phyloP scores from a whole-genome alignment of 2,888 invertebrate genomes.

The Xestia xanthographa region DNA sequence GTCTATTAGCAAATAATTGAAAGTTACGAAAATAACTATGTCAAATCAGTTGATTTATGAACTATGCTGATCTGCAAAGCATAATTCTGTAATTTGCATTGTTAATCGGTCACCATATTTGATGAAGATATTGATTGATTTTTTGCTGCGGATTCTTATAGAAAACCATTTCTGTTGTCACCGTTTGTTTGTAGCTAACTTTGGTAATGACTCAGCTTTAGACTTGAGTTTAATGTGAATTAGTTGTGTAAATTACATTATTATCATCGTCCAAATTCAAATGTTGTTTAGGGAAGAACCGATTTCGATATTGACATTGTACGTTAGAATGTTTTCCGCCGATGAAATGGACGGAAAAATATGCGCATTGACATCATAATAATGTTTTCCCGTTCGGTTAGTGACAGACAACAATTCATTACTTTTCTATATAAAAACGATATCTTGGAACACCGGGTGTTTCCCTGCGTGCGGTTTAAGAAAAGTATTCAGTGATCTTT shows the following conservation, averaged over 20 bases:
- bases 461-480: constrained; percentile 28
- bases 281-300: constrained; percentile 40
- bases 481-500: constrained; percentile 34
- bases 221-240: constrained; percentile 19
- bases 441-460: constrained; percentile 14
- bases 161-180: neutral
- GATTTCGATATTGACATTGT: constrained; percentile 34
- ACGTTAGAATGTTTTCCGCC: constrained; percentile 37
- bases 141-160: neutral
- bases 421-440: constrained; percentile 43
- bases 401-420: constrained; percentile 18
- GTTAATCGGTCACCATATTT: constrained; percentile 14
- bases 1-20: constrained; percentile 82
- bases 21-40: constrained; percentile 80
- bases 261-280: constrained; percentile 30
- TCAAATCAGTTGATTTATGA: constrained; percentile 68
- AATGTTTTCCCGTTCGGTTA: constrained; percentile 23
- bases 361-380: constrained; percentile 29
- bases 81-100: constrained; percentile 48
- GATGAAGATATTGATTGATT: constrained; percentile 6
- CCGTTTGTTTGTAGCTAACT: constrained; percentile 10
- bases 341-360: constrained; percentile 20
- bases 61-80: constrained; percentile 34
- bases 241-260: neutral
- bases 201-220: constrained; percentile 7